Evolutionary conservation across 2,888 invertebrate species (phyloP), one percentile per base, ranked within the genome.

Genomic region (Spodoptera picta): DNA sequence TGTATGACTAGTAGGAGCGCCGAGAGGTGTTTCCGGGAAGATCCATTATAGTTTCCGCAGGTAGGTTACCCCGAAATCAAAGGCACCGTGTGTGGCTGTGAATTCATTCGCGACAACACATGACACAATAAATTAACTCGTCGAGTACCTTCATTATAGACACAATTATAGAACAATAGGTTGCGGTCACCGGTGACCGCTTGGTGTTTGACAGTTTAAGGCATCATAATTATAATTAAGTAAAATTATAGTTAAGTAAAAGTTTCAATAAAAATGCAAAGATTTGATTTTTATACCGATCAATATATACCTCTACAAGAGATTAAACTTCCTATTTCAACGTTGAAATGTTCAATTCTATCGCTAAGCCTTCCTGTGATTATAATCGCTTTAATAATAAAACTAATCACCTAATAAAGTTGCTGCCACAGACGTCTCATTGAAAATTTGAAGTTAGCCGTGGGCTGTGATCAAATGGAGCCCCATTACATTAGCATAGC

Each of bases 401-500:
- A 84, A 82, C 80, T 85, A 85, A 87, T 90, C 83, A 85, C 85
- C 82, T 87, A 88, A 90, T 90, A 89, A 90, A 88, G 87, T 84
- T 83, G 85, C 87, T 85, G 87, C 87, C 86, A 87, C 87, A 87
- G 87, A 89, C 86, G 87, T 87, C 89, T 91, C 90, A 92, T 92
- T 92, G 92, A 92, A 91, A 89, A 90, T 92, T 92, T 88, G 86
- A 92, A 90, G 89, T 90, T 86, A 87, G 87, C 91, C 89, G 92
- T 92, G 89, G 92, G 93, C 90, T 84, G 90, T 85, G 92, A 91
- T 92, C 92, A 92, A 92, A 92, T 91, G 89, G 90, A 88, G 90
- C 86, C 82, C 91, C 91, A 92, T 92, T 91, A 92, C 88, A 93
- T 94, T 93, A 93, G 92, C 93, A 94, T 93, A 93, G 92, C 90